Evolutionary conservation across 2,113 vertebrate genomes (phyloP).

Genomic region (Lepus europaeus): DNA sequence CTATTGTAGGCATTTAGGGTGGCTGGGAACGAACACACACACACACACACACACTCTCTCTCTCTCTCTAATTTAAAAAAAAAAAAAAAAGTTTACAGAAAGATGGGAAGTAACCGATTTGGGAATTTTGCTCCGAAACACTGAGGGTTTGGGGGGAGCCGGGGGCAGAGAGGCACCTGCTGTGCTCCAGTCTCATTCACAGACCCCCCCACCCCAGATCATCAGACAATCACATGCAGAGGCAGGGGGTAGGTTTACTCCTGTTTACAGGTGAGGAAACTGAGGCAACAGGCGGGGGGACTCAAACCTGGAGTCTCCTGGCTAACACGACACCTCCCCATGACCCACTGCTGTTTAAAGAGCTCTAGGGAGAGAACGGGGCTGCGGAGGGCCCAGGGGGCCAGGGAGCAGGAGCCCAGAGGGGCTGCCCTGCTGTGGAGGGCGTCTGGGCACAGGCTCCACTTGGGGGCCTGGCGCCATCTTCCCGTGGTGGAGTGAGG

Average conservation of each 20-base stretch:
- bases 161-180: not conserved
- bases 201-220: not conserved
- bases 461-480: accelerated
- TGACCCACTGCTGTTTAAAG: not conserved
- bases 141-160: not conserved
- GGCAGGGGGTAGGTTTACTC: not conserved
- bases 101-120: not conserved
- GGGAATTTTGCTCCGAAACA: not conserved
- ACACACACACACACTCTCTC: too few species aligned
- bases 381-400: accelerated
- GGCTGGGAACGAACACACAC: too few species aligned
- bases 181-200: not conserved
- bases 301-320: not conserved
- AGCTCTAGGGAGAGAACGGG: accelerated
- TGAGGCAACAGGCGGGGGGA: not conserved
- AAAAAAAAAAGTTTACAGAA: too few species aligned
- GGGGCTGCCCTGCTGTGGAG: too few species aligned
- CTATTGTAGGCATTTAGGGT: too few species aligned
- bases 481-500: not conserved
- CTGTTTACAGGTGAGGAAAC: not conserved
- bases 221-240: not conserved
- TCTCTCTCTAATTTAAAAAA: too few species aligned
- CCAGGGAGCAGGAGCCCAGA: too few species aligned
- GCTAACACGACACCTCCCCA: not conserved
- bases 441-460: not conserved